phyloP scores from a whole-genome alignment of 2,113 vertebrate species.

The Pedionomus torquatus region DNA sequence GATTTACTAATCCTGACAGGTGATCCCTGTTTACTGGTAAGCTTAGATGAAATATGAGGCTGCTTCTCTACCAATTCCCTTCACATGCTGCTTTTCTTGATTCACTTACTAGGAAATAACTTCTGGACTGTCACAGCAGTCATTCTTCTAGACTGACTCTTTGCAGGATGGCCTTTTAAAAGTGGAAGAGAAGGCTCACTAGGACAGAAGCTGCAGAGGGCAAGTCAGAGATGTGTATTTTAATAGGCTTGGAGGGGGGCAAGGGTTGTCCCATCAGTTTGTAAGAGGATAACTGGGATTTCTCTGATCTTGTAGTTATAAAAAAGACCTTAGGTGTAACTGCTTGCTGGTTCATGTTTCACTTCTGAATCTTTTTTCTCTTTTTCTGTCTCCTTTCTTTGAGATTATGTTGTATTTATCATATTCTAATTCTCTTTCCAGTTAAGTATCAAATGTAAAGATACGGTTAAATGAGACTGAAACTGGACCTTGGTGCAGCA shows the following conservation, averaged over 20 bases:
- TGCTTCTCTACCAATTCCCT: background rate
- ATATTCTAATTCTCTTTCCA: background rate
- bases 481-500: accelerated
- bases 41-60: background rate
- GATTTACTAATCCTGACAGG: background rate
- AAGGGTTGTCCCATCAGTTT: background rate
- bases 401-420: background rate
- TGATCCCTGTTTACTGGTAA: background rate
- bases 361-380: background rate
- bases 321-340: background rate
- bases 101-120: background rate
- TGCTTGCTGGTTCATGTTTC: background rate
- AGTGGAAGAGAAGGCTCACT: background rate
- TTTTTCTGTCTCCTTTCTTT: background rate
- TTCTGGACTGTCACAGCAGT: background rate
- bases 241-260: background rate
- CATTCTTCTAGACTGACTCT: background rate
- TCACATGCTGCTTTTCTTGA: background rate
- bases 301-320: background rate
- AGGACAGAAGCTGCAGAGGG: background rate
- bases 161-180: background rate
- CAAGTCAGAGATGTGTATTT: background rate
- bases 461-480: background rate
- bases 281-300: background rate
- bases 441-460: background rate